Conservation (phyloP, 2,113 vertebrate genomes). For the Erpornis zantholeuca region DNA sequence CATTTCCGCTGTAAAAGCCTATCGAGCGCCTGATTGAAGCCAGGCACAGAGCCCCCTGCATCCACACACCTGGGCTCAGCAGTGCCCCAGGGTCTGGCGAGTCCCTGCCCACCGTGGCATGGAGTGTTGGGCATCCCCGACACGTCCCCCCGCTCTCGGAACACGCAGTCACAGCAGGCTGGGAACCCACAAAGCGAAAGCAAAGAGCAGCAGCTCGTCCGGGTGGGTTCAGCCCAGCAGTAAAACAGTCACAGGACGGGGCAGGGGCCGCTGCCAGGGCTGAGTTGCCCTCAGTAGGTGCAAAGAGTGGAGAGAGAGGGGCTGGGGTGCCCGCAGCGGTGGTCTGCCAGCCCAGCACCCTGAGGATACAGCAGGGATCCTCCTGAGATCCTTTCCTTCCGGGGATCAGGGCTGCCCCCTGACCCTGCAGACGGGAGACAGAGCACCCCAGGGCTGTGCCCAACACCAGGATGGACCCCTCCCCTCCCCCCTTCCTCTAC, state of each 20-base stretch:
- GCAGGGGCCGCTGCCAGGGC: rapidly evolving
- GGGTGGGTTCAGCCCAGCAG: background rate
- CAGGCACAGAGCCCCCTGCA: background rate
- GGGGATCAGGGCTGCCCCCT: background rate
- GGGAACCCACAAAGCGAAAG: background rate
- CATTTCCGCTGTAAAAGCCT: background rate
- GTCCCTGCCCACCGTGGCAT: rapidly evolving
- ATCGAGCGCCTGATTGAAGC: rapidly evolving
- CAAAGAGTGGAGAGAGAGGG: background rate
- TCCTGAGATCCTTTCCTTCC: background rate
- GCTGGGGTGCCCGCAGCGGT: rapidly evolving
- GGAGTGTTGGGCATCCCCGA: too few relatives aligned
- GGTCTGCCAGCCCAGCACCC: background rate
- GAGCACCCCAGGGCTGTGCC: background rate
- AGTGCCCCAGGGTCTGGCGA: rapidly evolving
- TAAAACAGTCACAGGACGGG: background rate
- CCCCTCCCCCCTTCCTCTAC: background rate
- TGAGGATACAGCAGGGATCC: background rate
- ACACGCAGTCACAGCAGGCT: background rate
- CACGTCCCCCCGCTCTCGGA: too few relatives aligned
- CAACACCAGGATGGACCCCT: background rate
- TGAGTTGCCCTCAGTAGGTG: background rate
- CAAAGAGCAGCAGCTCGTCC: background rate
- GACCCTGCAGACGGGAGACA: background rate
- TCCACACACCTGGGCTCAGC: background rate